Conservation (phyloP, 2,113 vertebrate species). For the Notothenia coriiceps region DNA sequence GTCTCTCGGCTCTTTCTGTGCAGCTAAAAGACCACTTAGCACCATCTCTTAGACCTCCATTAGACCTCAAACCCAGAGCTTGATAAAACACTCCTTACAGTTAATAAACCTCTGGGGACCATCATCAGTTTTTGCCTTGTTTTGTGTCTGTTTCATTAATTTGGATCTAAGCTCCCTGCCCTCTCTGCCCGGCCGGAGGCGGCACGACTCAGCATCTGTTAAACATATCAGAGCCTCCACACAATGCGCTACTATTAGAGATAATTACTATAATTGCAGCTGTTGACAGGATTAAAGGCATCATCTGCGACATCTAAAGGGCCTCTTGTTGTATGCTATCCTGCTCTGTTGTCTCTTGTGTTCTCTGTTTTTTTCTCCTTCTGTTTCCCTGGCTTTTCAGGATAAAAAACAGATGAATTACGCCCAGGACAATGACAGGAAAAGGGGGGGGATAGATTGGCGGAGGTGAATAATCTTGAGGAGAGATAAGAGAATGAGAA, state of each 20-base stretch:
- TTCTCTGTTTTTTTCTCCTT: constrained; percentile 38
- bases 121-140: constrained; percentile 55
- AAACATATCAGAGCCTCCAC: constrained; percentile 79
- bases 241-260: constrained; percentile 82
- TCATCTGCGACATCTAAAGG: constrained; percentile 81
- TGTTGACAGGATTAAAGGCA: constrained; percentile 87
- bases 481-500: constrained; percentile 46
- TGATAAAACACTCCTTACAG: constrained; percentile 23
- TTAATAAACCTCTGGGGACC: constrained; percentile 32
- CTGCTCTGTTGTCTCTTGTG: constrained; percentile 63
- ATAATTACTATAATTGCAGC: constrained; percentile 87
- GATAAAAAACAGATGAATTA: constrained; percentile 70
- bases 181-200: constrained; percentile 56
- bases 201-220: constrained; percentile 72
- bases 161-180: constrained; percentile 61
- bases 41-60: constrained; percentile 45
- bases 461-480: constrained; percentile 25
- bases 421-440: constrained; percentile 55
- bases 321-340: constrained; percentile 64
- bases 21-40: constrained; percentile 40
- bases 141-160: constrained; percentile 75
- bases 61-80: constrained; percentile 52
- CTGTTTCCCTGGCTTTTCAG: constrained; percentile 55
- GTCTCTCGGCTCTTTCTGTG: constrained; percentile 10
- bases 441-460: background rate